phyloP scores from a whole-genome alignment of 92 coral and sea anemone genomes.

The Desmophyllum pertusum region DNA sequence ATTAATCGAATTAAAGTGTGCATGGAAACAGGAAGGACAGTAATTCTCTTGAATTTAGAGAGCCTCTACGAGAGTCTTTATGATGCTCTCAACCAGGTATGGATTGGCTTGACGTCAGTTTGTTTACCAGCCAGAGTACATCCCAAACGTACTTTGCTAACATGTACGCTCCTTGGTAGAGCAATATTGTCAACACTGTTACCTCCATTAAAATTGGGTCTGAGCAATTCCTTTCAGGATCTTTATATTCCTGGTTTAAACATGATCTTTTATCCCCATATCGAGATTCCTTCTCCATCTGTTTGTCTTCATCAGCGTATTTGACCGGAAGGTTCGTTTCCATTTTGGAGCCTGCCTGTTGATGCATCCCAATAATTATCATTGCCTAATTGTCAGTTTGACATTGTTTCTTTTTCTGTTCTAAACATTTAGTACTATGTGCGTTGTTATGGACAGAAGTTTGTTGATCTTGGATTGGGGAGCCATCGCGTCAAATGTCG shows the following conservation, averaged over 20 bases:
- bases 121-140: too few species aligned
- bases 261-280: background rate
- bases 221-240: background rate
- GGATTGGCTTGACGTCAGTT: background rate
- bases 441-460: conserved; percentile 72
- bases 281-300: background rate
- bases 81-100: conserved; percentile 85
- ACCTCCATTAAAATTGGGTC: background rate
- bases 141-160: too few species aligned
- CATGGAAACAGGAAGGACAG: conserved; percentile 92
- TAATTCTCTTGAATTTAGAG: conserved; percentile 79
- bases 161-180: background rate
- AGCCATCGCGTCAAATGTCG: conserved; percentile 82
- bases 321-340: background rate
- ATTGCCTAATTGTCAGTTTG: background rate
- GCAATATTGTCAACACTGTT: background rate
- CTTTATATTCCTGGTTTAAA: background rate
- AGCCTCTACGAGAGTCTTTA: conserved; percentile 74
- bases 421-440: conserved; percentile 69
- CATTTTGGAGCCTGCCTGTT: background rate
- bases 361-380: background rate
- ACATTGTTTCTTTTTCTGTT: background rate
- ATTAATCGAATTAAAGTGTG: conserved; percentile 92
- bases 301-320: background rate
- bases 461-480: conserved; percentile 91